Evolutionary conservation across 2,113 vertebrate species (phyloP).

Genomic region (Otus sunia): DNA sequence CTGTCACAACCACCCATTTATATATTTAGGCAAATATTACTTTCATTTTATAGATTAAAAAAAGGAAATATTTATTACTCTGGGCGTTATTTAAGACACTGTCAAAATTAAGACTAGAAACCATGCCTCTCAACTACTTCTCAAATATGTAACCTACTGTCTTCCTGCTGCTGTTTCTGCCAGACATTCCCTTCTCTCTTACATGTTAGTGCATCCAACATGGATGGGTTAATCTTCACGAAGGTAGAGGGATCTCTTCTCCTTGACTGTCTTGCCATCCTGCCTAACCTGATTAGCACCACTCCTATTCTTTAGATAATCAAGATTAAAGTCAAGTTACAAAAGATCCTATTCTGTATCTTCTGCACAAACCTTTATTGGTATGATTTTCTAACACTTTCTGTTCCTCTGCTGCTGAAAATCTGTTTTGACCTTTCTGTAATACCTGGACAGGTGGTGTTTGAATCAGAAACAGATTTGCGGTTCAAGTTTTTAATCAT

Average conservation of each 20-base stretch:
- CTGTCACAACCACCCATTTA: not conserved
- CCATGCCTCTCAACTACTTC: not conserved
- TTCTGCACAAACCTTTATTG: not conserved
- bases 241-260: not conserved
- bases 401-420: not conserved
- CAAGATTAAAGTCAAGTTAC: not conserved
- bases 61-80: not conserved
- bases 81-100: not conserved
- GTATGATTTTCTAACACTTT: not conserved
- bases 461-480: not conserved
- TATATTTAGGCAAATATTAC: not conserved
- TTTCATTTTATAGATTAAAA: not conserved
- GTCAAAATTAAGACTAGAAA: not conserved
- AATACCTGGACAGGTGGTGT: conserved; percentile 33
- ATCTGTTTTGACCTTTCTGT: conserved; percentile 13
- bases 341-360: not conserved
- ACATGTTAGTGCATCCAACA: not conserved
- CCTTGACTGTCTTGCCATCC: not conserved
- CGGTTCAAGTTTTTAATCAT: conserved; percentile 34
- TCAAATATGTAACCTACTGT: not conserved
- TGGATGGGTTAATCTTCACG: not conserved
- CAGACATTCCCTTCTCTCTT: not conserved
- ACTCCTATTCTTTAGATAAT: not conserved
- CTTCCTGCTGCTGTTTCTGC: not conserved
- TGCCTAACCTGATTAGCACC: not conserved